A percentile compares a stretch with the other conserved stretches of the same genome.
phyloP scores from a whole-genome alignment of 1,140 invertebrate species.

The Parapsyche elsis region DNA sequence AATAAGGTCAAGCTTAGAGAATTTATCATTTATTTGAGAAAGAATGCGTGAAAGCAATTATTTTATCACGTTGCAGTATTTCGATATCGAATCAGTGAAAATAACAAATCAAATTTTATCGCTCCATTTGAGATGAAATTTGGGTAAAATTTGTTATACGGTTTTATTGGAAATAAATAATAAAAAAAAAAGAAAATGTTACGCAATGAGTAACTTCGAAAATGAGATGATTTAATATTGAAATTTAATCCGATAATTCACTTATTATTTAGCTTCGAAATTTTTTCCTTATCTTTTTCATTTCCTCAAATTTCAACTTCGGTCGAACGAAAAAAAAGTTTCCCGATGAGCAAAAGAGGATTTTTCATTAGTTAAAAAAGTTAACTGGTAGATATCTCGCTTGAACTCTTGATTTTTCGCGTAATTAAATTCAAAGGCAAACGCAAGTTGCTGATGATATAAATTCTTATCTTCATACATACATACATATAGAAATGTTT shows the following conservation, averaged over 20 bases:
- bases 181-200: too few species aligned
- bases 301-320: neutral
- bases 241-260: neutral
- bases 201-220: too few species aligned
- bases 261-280: too few species aligned
- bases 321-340: neutral
- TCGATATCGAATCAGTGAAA: neutral
- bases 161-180: too few species aligned
- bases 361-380: slow-evolving; percentile 24
- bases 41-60: too few species aligned
- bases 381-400: slow-evolving; percentile 13
- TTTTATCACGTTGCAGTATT: too few species aligned
- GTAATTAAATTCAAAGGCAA: slow-evolving; percentile 18
- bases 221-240: neutral
- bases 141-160: too few species aligned
- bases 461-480: neutral
- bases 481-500: too few species aligned
- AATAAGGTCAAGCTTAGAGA: too few species aligned
- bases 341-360: neutral
- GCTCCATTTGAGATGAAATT: slow-evolving; percentile 5
- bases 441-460: neutral
- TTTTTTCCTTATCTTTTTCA: neutral
- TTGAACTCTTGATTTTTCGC: slow-evolving; percentile 9
- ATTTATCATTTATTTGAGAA: too few species aligned
- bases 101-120: neutral